Base-by-base conservation (phyloP, 2,797 vertebrate species). In the Aphelocoma californica region DNA sequence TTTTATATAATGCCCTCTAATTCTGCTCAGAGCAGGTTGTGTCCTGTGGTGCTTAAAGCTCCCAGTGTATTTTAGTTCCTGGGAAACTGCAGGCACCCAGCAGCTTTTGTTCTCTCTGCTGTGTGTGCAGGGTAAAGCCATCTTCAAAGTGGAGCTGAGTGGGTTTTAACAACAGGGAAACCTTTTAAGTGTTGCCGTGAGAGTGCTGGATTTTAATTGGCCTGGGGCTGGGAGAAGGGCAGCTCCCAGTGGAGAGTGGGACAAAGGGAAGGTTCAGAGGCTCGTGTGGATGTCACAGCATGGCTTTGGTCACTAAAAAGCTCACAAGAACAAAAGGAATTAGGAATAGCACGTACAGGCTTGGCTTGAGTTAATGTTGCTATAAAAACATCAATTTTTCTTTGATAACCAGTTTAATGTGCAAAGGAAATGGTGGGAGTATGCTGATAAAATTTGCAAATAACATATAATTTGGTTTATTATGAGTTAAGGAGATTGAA, bases 381-480 rank as follows among this genome's bases (percentile, higher is more conserved):
- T 78, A 29, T 92, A 95, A 95, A 96, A 83, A 51, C 70, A 73
- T 69, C n/a, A 40, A 6, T 44, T 95, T 94, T 88, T 83, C 72
- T 91, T 88, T 70, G 65, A 78, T 83, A 91, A 83, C 77, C 74
- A 4, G 31, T 75, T 93, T 89, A 81, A 83, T 72, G 77, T 62
- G 65, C 58, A 8, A 65, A 94, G 69, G 62, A 88, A 91, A 79
- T 61, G 42, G 51, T 62, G 66, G 42, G 65, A 95, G 31, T 26
- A 16, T 0, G 45, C 77, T 92, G 96, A 65, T 86, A 78, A 93
- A 86, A 93, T 80, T 88, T 86, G 73, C 70, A 88, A 92, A 57
- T 84, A 84, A 69, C 31, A 2, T 71, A 45, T 92, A 73, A 94
- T 88, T 88, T 85, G 73, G 60, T 56, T 34, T 81, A 61, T 94